Percentiles rank a stretch among this genome's conserved stretches.
Evolutionary conservation across 1,140 invertebrate genomes (phyloP).

Genomic region (Hypothenemus hampei): DNA sequence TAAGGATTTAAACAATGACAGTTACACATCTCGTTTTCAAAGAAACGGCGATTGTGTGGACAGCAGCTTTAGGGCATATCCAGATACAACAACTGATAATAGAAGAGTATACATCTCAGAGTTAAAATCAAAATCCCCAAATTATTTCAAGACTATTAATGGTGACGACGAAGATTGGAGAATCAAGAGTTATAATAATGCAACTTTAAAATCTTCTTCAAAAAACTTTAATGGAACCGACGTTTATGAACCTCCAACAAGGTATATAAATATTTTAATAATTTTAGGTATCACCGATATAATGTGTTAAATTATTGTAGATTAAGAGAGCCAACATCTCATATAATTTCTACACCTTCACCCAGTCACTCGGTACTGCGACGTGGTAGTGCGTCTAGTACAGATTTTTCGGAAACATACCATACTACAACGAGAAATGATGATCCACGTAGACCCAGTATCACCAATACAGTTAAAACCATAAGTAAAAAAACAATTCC

Average conservation of each 20-base stretch:
- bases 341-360: constrained; percentile 23
- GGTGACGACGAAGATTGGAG: constrained; percentile 50
- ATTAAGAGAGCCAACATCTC: constrained; percentile 33
- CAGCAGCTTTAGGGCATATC: constrained; percentile 9
- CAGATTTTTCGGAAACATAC: constrained; percentile 66
- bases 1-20: constrained; percentile 55
- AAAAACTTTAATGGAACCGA: constrained; percentile 38
- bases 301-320: too few relatives aligned
- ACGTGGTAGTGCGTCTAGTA: constrained; percentile 57
- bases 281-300: background rate
- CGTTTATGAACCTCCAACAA: constrained; percentile 42
- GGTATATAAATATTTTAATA: constrained; percentile 14
- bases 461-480: constrained; percentile 63
- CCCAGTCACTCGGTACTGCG: constrained; percentile 41
- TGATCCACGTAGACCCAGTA: constrained; percentile 56
- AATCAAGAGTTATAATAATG: constrained; percentile 37
- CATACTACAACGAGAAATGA: constrained; percentile 60
- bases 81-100: constrained; percentile 47
- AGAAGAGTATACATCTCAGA: constrained; percentile 67
- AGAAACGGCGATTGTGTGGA: constrained; percentile 46
- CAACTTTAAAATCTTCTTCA: constrained; percentile 35
- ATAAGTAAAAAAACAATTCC: constrained; percentile 62
- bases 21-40: constrained; percentile 51
- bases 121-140: constrained; percentile 66
- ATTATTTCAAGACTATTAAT: constrained; percentile 66